Evolutionary conservation across 2,888 invertebrate species (phyloP).

Genomic region (Cantharis rustica): DNA sequence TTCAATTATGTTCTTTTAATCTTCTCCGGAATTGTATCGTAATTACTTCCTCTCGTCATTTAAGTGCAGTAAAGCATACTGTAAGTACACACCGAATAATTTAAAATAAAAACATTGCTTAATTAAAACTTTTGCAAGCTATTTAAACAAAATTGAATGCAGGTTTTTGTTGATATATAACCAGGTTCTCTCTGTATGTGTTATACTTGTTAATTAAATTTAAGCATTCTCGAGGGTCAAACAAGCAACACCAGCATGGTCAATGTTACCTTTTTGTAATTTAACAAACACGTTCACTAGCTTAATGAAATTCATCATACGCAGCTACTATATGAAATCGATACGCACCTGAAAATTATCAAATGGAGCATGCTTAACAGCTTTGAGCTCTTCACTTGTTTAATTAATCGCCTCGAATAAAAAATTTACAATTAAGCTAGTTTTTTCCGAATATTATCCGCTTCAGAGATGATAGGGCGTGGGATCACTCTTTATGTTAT

Average conservation of each 20-base stretch:
- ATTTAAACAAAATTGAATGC: conserved; percentile 7
- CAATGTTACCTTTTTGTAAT: conserved; percentile 16
- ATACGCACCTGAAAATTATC: neutral
- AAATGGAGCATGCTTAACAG: neutral
- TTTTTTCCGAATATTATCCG: neutral
- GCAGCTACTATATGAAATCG: conserved; percentile 6
- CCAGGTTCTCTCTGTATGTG: conserved; percentile 34
- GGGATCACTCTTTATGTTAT: neutral
- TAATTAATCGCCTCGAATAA: neutral
- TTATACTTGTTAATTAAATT: conserved; percentile 43
- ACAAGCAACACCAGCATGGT: conserved; percentile 7
- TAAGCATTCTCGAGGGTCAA: conserved; percentile 34
- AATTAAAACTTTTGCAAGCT: conserved; percentile 19
- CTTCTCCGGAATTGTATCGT: neutral
- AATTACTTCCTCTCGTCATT: neutral
- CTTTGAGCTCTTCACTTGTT: neutral
- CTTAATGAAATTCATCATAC: conserved; percentile 16
- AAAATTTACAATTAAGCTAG: neutral
- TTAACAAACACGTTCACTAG: conserved; percentile 14
- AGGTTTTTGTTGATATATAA: conserved; percentile 32
- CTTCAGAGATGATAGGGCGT: neutral
- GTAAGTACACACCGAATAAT: neutral
- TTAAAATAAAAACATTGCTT: conserved; percentile 17
- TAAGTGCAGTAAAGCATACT: neutral
- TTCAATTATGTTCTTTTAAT: neutral